Conservation (phyloP, 2,888 invertebrate species). For the Creontiades dilutus region DNA sequence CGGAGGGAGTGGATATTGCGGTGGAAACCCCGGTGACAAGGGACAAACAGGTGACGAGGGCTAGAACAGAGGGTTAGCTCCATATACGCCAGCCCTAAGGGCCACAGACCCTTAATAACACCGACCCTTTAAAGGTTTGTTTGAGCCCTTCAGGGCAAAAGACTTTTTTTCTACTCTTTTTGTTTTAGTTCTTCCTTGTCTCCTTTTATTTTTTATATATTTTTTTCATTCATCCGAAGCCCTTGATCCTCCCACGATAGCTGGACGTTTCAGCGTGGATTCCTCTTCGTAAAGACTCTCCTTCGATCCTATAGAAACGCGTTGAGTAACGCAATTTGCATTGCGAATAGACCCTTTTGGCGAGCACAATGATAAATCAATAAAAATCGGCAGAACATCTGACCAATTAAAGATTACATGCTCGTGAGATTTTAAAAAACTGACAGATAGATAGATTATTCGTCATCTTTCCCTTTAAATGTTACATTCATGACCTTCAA, state of each 20-base stretch:
- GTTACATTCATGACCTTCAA: too few relatives aligned
- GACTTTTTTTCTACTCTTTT: neutral
- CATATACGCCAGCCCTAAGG: neutral
- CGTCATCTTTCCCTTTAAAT: too few relatives aligned
- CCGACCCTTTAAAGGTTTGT: neutral
- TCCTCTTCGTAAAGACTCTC: neutral
- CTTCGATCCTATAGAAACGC: neutral
- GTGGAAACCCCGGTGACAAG: neutral
- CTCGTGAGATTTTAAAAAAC: too few relatives aligned
- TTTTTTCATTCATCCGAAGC: neutral
- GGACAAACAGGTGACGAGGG: neutral
- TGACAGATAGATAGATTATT: too few relatives aligned
- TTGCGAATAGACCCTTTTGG: too few relatives aligned
- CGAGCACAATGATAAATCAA: too few relatives aligned
- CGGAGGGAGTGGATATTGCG: neutral
- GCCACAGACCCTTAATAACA: neutral
- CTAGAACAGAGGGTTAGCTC: neutral
- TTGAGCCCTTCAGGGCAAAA: neutral
- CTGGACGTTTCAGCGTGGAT: neutral
- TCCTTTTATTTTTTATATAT: conserved; percentile 16
- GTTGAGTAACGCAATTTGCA: too few relatives aligned
- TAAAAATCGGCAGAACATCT: too few relatives aligned
- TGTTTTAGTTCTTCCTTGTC: conserved; percentile 8
- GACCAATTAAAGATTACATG: too few relatives aligned
- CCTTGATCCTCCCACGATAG: neutral